Evolutionary conservation across 1,140 invertebrate species (phyloP).

Genomic region (Euwallacea fornicatus): DNA sequence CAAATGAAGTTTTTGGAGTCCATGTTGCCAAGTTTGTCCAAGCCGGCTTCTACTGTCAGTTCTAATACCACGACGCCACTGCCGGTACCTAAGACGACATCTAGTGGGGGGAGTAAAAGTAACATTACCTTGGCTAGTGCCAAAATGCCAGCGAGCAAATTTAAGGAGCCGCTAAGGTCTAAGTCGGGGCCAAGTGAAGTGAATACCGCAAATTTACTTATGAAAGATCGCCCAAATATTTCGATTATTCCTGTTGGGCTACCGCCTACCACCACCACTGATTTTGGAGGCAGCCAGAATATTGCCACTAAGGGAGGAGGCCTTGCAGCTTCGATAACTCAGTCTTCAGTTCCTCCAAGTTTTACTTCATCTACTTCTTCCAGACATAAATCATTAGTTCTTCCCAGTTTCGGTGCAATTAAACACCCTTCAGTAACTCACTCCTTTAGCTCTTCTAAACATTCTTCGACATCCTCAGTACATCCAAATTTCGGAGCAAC

Average conservation of each 20-base stretch:
- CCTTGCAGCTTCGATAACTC: no score
- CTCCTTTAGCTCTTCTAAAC: no score
- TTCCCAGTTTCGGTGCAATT: no score
- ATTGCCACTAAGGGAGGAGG: no score
- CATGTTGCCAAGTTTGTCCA: constrained; percentile 25
- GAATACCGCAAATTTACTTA: constrained; percentile 40
- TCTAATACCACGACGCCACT: not conserved
- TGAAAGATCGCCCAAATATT: constrained; percentile 50
- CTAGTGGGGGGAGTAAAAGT: not conserved
- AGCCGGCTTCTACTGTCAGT: not conserved
- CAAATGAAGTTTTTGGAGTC: constrained; percentile 39
- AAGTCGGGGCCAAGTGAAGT: constrained; percentile 21
- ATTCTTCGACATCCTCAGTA: not conserved
- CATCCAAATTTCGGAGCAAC: no score
- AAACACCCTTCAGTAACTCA: no score
- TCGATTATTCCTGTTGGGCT: constrained; percentile 48
- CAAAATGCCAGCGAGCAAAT: constrained; percentile 1
- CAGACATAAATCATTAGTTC: not conserved
- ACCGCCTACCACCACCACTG: no score
- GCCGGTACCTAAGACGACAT: not conserved
- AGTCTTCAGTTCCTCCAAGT: no score
- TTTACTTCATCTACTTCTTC: not conserved
- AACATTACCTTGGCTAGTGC: not conserved
- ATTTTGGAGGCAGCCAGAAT: no score
- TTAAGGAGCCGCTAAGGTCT: not conserved